phyloP scores from a whole-genome alignment of 1,140 invertebrate species.

The Drosophila nebulosa region DNA sequence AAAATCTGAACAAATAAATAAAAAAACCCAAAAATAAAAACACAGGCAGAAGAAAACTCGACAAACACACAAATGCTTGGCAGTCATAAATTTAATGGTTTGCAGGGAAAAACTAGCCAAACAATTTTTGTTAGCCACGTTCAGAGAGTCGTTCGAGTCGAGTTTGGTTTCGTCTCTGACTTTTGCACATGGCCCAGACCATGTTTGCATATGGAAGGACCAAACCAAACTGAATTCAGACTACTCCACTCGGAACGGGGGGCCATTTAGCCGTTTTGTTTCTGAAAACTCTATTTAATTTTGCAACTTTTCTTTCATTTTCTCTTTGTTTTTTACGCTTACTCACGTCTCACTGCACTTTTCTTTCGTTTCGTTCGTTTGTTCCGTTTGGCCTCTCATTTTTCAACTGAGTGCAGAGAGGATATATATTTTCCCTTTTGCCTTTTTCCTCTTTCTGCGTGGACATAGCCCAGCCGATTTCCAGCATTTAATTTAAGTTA shows the following conservation, averaged over 20 bases:
- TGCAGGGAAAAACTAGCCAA: conserved; percentile 65
- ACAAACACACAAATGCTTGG: conserved; percentile 63
- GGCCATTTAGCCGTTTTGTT: conserved; percentile 66
- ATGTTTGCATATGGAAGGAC: conserved; percentile 13
- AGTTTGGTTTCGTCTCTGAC: background rate
- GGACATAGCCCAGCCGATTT: conserved; percentile 63
- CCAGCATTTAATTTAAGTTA: conserved; percentile 80
- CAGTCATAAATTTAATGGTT: conserved; percentile 69
- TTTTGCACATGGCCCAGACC: background rate
- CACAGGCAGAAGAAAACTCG: conserved; percentile 43
- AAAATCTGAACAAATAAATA: conserved; percentile 27
- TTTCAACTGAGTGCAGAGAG: conserved; percentile 55
- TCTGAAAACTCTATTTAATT: conserved; percentile 75
- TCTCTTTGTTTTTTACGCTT: conserved; percentile 20
- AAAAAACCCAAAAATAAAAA: background rate
- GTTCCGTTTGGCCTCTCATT: conserved; percentile 43
- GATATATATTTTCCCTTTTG: conserved; percentile 25
- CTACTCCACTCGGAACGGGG: background rate
- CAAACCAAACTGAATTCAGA: conserved; percentile 4
- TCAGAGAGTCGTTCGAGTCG: conserved; percentile 30
- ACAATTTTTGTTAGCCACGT: conserved; percentile 66
- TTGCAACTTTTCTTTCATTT: conserved; percentile 11
- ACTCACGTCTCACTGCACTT: conserved; percentile 55
- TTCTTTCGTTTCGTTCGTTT: background rate
- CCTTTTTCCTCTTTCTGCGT: background rate